These are phyloP conservation scores for Pristis pectinata DNA, from an alignment of 2,797 vertebrate species.

Conservation along the genomic window DNA sequence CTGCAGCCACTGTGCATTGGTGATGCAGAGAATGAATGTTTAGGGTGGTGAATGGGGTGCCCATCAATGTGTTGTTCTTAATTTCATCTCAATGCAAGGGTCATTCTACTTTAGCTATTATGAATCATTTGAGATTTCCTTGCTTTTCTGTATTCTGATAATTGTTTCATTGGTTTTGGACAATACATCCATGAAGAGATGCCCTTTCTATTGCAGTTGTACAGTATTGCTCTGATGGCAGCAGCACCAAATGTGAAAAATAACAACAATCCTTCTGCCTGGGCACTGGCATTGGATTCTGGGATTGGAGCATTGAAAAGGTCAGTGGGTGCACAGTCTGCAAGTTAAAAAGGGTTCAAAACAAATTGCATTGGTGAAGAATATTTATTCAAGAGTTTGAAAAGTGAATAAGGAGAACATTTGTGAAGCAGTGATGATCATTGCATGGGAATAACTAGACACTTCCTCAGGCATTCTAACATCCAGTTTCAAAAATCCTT, in stretches of 20 bases:
- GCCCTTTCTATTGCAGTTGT: constrained; percentile 60
- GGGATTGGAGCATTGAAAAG: constrained; percentile 79
- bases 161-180: background rate
- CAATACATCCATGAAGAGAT: background rate
- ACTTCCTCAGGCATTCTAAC: no score
- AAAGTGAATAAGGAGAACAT: background rate
- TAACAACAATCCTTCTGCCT: constrained; percentile 51
- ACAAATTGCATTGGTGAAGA: background rate
- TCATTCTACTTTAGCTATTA: background rate
- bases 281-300: constrained; percentile 77
- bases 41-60: no score
- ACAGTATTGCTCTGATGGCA: constrained; percentile 83
- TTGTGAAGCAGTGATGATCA: background rate
- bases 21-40: no score
- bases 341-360: background rate
- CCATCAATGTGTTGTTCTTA: no score
- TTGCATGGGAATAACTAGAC: background rate
- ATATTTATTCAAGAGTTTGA: background rate
- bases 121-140: background rate
- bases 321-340: constrained; percentile 52
- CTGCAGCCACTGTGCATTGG: no score
- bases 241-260: constrained; percentile 64
- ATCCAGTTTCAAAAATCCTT: no score
- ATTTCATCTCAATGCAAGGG: background rate
- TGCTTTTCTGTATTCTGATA: background rate